Evolutionary conservation across 2,888 invertebrate species (phyloP), one percentile per base, ranked within the genome.

Genomic region (Sinelater perroti): DNA sequence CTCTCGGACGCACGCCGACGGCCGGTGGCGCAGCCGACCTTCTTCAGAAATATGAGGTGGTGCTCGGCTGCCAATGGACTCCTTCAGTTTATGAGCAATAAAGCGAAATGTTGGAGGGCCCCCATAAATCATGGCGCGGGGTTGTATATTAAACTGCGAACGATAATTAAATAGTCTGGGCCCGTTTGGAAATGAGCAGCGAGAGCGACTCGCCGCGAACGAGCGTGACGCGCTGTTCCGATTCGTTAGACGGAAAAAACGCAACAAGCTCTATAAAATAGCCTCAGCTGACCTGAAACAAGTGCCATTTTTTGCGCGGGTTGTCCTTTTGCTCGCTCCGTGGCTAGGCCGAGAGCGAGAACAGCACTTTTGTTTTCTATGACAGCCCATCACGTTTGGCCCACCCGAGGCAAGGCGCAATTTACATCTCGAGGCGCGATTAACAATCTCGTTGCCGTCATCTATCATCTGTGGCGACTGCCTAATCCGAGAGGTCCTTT

Each of bases 51-150:
- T n/a, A n/a, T n/a, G n/a, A n/a, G n/a, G n/a, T n/a, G n/a, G n/a
- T n/a, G n/a, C n/a, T n/a, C n/a, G n/a, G n/a, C n/a, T n/a, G n/a
- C n/a, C n/a, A n/a, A n/a, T n/a, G n/a, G n/a, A n/a, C n/a, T n/a
- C n/a, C n/a, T n/a, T n/a, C n/a, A n/a, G n/a, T 49, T 49, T 58
- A 58, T 44, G 53, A 42, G 47, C 35, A 53, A 49, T 58, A 54
- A 58, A 58, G 44, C 14, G 42, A 10, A 21, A 49, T 40, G 47
- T 47, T 31, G 11, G 46, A 45, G 38, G 36, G 35, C 33, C 44
- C 33, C 30, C 36, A 42, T 54, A 58, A 58, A 58, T 58, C 58
- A 53, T 57, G 33, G 33, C 38, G 46, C 52, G 10, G 36, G 45
- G 31, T 36, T 44, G 40, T 45, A 35, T 38, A 40, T 44, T 44